Evolutionary conservation across 2,888 invertebrate genomes (phyloP), one percentile per base, ranked within the genome.

Genomic region (Caenorhabditis wallacei): DNA sequence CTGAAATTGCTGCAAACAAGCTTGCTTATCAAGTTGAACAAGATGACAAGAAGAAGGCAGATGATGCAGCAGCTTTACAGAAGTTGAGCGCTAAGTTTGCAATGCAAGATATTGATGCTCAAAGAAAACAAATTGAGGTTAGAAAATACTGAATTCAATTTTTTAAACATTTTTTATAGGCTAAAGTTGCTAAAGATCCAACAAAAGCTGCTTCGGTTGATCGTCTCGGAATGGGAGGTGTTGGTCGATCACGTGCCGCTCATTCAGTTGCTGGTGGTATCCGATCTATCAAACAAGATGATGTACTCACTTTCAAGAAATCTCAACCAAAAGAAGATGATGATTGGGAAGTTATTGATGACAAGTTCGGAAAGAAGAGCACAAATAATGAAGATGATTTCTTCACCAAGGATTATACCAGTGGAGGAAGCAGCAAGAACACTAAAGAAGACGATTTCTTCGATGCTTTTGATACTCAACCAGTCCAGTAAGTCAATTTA

Each of bases 131-230:
- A 90, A 95, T 72, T 75, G 85, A 88, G 85, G 88, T 88, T 20
- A 56, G 26, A 22, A 2, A 4, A 40, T 40, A 2, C 11, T 40
- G 40, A 13, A 40, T 2, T 40, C 2, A 40, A 2, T 18, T 18
- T 18, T 48, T 48, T 43, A 43, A 43, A 43, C 35, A 11, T 13
- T 18, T 18, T 37, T 76, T 82, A n/a, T 63, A 86, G 86, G 88
- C 87, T 1, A 84, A 86, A 57, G 86, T 83, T 2, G 84, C 94
- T 57, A 93, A 94, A 76, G 95, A 96, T 93, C 95, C 96, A 0
- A 94, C 94, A 84, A 97, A 96, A 93, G 96, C 96, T 2, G 95
- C 95, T 87, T 96, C 96, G 93, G 94, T 95, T 90, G 97, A 98
- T 93, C 94, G 98, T 64, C 94, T 98, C 59, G 98, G 98, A 89